Evolutionary conservation across 2,797 vertebrate species (phyloP), one percentile per base, ranked within the genome.

Genomic region (Gouania willdenowi): DNA sequence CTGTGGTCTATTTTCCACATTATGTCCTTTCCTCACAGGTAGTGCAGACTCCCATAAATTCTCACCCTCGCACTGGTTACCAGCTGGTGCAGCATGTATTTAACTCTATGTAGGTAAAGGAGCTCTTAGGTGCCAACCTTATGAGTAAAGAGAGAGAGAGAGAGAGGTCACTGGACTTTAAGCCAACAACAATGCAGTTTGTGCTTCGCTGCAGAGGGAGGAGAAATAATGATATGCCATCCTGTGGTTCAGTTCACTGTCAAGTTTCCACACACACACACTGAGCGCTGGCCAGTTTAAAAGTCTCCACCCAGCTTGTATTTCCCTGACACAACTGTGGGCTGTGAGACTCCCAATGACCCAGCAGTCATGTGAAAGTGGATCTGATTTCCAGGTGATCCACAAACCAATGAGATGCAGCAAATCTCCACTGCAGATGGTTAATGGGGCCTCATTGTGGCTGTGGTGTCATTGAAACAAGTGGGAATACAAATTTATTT

Each of bases 21-120:
- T 1, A 2, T 9, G 26, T 14, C 34, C 41, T 43, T 59, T 71
- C 32, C 57, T 40, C 26, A 56, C n/a, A 35, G 31, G 39, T 1
- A 72, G 22, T 34, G 64, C 71, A 80, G 72, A 80, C 65, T 77
- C 77, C 79, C 71, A 44, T 23, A 35, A 35, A 62, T 55, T 69
- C 46, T 51, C 62, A 45, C 23, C 29, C 49, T 45, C 48, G 47
- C 75, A 71, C 65, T 34, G 44, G 66, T 69, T 78, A 67, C 58
- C 51, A 8, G 47, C 69, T 41, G 39, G 15, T 10, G 21, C 33
- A 50, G 60, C 60, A 33, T 48, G 27, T 20, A 39, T 48, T 49
- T 64, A 66, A 64, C 60, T 63, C 22, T 35, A 29, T 66, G 38
- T 51, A 60, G 63, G 61, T 39, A 35, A 8, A 48, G 19, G 35